These are phyloP conservation scores for Tenebrosternarchus preto DNA, from an alignment of 2,113 vertebrate species.

Conservation along the genomic window DNA sequence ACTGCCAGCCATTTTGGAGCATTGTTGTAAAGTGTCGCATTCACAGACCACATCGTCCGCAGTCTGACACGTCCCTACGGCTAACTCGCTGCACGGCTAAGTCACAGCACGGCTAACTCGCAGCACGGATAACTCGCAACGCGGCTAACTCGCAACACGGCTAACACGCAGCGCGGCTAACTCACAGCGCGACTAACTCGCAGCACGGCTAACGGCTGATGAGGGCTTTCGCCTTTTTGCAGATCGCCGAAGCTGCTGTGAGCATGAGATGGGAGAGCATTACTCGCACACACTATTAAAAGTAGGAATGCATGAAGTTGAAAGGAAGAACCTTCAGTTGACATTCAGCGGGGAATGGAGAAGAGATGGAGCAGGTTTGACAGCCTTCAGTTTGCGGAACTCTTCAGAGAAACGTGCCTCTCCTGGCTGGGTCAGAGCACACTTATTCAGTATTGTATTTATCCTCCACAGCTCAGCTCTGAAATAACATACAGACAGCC, in stretches of 20 bases:
- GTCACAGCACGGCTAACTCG: no score
- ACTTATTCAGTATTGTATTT: conserved; percentile 17
- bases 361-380: conserved; percentile 25
- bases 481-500: conserved; percentile 9
- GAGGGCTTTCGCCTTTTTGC: neutral
- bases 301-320: conserved; percentile 57
- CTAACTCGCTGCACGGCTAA: neutral
- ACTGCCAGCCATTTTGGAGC: neutral
- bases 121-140: no score
- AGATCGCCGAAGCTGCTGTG: neutral
- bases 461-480: neutral
- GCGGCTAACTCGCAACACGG: neutral
- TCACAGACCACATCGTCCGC: neutral
- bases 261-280: neutral
- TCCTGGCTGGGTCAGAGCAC: conserved; percentile 7
- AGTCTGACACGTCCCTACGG: neutral
- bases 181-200: no score
- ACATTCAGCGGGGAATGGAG: conserved; percentile 34
- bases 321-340: conserved; percentile 53
- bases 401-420: conserved; percentile 27
- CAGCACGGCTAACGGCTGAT: neutral
- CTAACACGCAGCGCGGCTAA: no score
- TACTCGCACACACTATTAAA: conserved; percentile 46
- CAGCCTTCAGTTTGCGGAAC: conserved; percentile 20
- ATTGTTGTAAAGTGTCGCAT: neutral